Conservation (phyloP, 1,140 invertebrate species). For the Chrysopa pallens region DNA sequence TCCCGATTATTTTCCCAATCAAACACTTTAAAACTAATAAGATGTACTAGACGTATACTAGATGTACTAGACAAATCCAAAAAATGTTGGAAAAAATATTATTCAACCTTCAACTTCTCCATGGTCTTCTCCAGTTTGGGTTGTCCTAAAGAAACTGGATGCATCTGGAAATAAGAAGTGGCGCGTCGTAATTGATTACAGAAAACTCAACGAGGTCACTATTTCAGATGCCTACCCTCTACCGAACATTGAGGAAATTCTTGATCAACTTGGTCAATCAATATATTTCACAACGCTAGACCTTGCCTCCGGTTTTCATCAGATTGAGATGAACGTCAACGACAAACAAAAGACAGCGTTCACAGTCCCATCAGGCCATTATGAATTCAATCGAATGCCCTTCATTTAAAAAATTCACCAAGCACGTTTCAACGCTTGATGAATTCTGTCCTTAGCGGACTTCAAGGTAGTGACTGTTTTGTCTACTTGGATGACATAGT, state of each 20-base stretch:
- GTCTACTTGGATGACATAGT: conserved; percentile 25
- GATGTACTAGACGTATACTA: no score
- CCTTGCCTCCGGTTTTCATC: conserved; percentile 27
- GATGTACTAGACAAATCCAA: conserved; percentile 17
- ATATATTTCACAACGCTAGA: conserved; percentile 29
- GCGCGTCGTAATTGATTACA: conserved; percentile 18
- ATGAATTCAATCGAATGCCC: conserved; percentile 15
- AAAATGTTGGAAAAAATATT: conserved; percentile 14
- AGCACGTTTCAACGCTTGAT: conserved; percentile 18
- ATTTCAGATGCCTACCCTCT: conserved; percentile 24
- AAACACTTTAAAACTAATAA: no score
- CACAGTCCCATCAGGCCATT: conserved; percentile 12
- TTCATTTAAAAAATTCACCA: conserved; percentile 16
- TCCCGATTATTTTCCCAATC: no score
- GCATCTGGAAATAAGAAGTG: conserved; percentile 2
- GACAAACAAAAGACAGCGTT: conserved; percentile 23
- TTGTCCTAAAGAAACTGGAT: conserved; percentile 16
- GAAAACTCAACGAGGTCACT: conserved; percentile 18
- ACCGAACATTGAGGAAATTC: conserved; percentile 27
- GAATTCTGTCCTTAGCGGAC: conserved; percentile 16
- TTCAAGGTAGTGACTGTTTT: conserved; percentile 13
- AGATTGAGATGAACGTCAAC: conserved; percentile 21
- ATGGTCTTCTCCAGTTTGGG: conserved; percentile 8
- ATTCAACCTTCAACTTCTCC: conserved; percentile 7
- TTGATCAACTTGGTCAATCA: conserved; percentile 23